Evolutionary conservation across 2,888 invertebrate species (phyloP).

Genomic region (Ypsolopha sequella): DNA sequence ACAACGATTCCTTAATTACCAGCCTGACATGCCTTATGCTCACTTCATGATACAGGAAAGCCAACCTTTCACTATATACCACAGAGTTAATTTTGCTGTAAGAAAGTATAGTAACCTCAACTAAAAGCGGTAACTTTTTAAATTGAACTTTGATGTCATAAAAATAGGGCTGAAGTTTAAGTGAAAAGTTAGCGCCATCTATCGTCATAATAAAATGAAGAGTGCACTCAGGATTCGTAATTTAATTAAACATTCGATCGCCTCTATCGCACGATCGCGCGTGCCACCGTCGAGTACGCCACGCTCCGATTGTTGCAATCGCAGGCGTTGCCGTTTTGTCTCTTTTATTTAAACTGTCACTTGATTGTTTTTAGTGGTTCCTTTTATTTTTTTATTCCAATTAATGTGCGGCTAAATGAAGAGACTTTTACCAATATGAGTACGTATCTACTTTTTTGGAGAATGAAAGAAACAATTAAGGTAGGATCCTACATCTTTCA

Average conservation of each 20-base stretch:
- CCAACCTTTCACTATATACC: constrained; percentile 5
- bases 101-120: too few species aligned
- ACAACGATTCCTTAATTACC: constrained; percentile 48
- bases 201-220: constrained; percentile 27
- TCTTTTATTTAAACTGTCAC: constrained; percentile 22
- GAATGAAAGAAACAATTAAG: too few species aligned
- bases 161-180: constrained; percentile 9
- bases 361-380: constrained; percentile 28
- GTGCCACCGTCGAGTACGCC: constrained; percentile 49
- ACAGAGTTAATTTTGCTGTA: too few species aligned
- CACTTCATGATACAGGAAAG: background rate
- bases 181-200: constrained; percentile 16
- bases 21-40: background rate
- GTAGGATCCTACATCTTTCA: too few species aligned
- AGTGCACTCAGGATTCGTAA: constrained; percentile 42
- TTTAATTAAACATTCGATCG: constrained; percentile 60
- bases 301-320: constrained; percentile 39
- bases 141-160: constrained; percentile 9
- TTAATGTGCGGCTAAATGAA: too few species aligned
- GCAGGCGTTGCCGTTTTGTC: constrained; percentile 24
- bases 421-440: too few species aligned
- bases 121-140: too few species aligned
- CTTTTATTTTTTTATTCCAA: background rate
- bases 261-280: constrained; percentile 49
- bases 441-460: too few species aligned